phyloP scores from a whole-genome alignment of 2,113 vertebrate genomes.

The Xiphophorus hellerii region DNA sequence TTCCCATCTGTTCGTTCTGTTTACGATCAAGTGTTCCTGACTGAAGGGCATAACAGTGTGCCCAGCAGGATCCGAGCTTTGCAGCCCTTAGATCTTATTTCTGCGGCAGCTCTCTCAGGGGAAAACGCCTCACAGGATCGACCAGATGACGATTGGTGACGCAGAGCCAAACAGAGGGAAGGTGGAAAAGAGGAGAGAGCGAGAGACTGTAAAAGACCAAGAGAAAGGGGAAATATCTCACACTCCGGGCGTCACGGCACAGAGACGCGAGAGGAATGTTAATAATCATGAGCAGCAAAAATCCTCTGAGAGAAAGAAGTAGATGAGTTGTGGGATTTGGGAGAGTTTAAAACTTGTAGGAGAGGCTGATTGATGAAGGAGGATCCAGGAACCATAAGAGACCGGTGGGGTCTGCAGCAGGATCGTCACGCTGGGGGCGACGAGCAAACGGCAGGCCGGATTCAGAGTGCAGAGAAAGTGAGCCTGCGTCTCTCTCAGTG shows the following conservation, averaged over 20 bases:
- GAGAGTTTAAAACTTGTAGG: slow-evolving; percentile 51
- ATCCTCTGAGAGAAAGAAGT: slow-evolving; percentile 50
- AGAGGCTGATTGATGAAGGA: slow-evolving; percentile 63
- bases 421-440: slow-evolving; percentile 16
- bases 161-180: slow-evolving; percentile 47
- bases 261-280: slow-evolving; percentile 59
- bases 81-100: slow-evolving; percentile 58
- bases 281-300: slow-evolving; percentile 60
- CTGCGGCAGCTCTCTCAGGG: slow-evolving; percentile 55
- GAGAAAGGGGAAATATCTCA: slow-evolving; percentile 32
- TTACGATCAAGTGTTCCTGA: slow-evolving; percentile 23
- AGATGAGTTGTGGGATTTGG: slow-evolving; percentile 74
- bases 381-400: slow-evolving; percentile 29
- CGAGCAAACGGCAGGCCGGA: slow-evolving; percentile 6
- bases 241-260: slow-evolving; percentile 49
- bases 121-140: slow-evolving; percentile 58
- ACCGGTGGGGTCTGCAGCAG: slow-evolving; percentile 22
- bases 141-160: slow-evolving; percentile 54
- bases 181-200: slow-evolving; percentile 14
- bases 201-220: slow-evolving; percentile 11
- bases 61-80: slow-evolving; percentile 42
- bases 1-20: slow-evolving; percentile 19
- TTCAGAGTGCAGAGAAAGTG: slow-evolving; percentile 23
- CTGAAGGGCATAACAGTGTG: slow-evolving; percentile 18
- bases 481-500: slow-evolving; percentile 40